Evolutionary conservation across 2,797 vertebrate species (phyloP).

Genomic region (Otolemur crassicaudatus): DNA sequence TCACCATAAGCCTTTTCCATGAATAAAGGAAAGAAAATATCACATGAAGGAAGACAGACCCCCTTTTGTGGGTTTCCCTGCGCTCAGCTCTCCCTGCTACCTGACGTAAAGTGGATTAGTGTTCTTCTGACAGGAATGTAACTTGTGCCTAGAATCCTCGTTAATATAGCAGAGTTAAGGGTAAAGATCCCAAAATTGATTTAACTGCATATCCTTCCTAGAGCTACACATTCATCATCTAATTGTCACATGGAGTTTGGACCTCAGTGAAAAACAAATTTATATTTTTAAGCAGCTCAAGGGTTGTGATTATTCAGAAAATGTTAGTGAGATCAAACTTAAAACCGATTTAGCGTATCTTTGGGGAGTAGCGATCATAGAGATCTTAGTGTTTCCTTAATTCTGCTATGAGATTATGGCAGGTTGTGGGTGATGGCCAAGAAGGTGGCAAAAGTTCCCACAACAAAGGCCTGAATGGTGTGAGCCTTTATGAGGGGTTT

Average conservation of each 20-base stretch:
- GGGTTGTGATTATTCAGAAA: background rate
- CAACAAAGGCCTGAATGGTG: background rate
- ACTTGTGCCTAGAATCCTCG: background rate
- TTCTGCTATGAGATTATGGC: background rate
- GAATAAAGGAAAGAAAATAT: background rate
- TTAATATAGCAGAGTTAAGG: background rate
- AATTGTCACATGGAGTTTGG: background rate
- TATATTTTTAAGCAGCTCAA: constrained; percentile 5
- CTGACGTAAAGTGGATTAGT: background rate
- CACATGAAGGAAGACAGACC: background rate
- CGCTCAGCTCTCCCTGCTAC: background rate
- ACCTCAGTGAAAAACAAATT: background rate
- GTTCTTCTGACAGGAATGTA: background rate
- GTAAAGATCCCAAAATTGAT: background rate
- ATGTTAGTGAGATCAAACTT: background rate
- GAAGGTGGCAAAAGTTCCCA: background rate
- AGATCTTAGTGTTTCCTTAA: background rate
- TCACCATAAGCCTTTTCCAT: background rate
- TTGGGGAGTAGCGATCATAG: background rate
- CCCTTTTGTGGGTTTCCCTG: background rate
- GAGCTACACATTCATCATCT: background rate
- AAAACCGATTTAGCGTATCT: background rate
- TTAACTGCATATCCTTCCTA: background rate
- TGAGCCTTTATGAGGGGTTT: background rate
- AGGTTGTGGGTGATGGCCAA: background rate